Percentiles rank a stretch among this genome's conserved stretches.
Conservation (phyloP, 2,113 vertebrate species). For the Sapajus apella region DNA sequence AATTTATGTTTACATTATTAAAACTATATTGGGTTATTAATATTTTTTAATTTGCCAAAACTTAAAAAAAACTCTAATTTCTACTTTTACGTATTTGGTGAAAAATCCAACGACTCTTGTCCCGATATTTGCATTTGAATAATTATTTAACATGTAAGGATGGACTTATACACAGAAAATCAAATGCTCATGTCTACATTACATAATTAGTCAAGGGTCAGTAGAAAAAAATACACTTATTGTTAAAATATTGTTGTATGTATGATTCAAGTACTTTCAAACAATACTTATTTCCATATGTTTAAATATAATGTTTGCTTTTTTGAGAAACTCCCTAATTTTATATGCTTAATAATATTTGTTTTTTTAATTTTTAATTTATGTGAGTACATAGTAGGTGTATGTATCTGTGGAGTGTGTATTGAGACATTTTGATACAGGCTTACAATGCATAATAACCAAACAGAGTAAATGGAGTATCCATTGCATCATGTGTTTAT, state of each 20-base stretch:
- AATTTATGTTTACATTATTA: not conserved
- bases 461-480: too few relatives aligned
- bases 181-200: conserved; percentile 39
- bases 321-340: not conserved
- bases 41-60: not conserved
- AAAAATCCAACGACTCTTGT: not conserved
- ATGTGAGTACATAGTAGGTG: too few relatives aligned
- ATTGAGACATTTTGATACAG: too few relatives aligned
- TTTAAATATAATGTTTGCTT: not conserved
- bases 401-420: too few relatives aligned
- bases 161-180: not conserved
- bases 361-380: too few relatives aligned
- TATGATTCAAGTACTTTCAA: not conserved
- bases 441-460: too few relatives aligned
- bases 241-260: not conserved
- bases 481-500: too few relatives aligned
- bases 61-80: not conserved
- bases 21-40: not conserved
- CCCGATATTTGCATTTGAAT: not conserved
- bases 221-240: not conserved
- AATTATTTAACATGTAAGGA: not conserved
- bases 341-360: not conserved
- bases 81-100: not conserved
- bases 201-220: not conserved
- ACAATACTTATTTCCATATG: not conserved